A percentile compares a stretch with the other conserved stretches of the same genome.
Conservation (phyloP, 2,113 vertebrate genomes). For the Zosterops lateralis region DNA sequence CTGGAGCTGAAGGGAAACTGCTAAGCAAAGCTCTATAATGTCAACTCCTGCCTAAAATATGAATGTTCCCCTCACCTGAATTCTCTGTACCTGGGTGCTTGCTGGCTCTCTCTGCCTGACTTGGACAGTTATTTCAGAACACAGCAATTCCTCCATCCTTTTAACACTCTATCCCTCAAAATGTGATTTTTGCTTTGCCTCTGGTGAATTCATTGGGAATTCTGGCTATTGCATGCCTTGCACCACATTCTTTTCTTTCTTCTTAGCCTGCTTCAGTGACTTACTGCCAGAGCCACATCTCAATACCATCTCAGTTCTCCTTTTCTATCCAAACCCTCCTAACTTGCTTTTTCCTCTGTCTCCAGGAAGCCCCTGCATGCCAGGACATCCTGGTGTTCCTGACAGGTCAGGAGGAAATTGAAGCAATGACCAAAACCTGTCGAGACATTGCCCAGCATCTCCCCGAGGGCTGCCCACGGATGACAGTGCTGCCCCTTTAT, state of each 20-base stretch:
- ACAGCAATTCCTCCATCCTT: not conserved
- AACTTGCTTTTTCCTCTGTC: not conserved
- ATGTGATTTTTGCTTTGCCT: not conserved
- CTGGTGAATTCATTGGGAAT: not conserved
- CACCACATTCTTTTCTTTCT: not conserved
- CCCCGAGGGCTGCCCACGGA: constrained; percentile 80
- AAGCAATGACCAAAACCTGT: constrained; percentile 92
- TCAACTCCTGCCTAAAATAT: not conserved
- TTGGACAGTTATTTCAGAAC: not conserved
- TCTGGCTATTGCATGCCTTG: not conserved
- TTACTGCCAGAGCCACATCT: not conserved
- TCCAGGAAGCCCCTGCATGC: constrained; percentile 83
- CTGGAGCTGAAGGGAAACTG: not conserved
- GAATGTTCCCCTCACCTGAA: not conserved
- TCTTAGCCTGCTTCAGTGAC: not conserved
- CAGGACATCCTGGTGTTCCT: constrained; percentile 95
- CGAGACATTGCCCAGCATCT: constrained; percentile 90
- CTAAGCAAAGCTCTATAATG: not conserved
- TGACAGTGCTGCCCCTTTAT: constrained; percentile 89
- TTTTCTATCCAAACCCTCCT: not conserved
- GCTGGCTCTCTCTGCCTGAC: not conserved
- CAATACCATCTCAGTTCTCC: not conserved
- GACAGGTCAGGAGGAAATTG: constrained; percentile 97
- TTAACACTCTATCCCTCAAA: not conserved
- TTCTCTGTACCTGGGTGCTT: not conserved